A percentile compares a stretch with the other conserved stretches of the same genome.
Evolutionary conservation across 2,888 invertebrate species (phyloP).

Genomic region (Lasioglossum vierecki): DNA sequence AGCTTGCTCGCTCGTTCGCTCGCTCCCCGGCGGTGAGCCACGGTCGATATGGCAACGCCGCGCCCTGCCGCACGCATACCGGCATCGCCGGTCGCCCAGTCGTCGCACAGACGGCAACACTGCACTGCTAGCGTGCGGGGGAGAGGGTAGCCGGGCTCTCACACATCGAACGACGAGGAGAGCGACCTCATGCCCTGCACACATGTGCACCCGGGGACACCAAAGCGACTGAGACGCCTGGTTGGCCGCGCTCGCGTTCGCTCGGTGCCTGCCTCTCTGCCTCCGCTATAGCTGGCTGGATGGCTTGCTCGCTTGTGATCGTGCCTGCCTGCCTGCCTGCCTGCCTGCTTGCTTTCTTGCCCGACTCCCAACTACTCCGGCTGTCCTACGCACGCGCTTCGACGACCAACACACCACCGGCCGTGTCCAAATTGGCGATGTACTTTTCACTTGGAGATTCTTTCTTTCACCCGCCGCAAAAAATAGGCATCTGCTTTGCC

Average conservation of each 20-base stretch:
- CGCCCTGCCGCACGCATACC: slow-evolving; percentile 77
- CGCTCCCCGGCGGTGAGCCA: slow-evolving; percentile 70
- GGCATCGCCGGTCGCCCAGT: slow-evolving; percentile 66
- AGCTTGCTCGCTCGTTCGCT: slow-evolving; percentile 47
- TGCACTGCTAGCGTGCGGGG: slow-evolving; percentile 55
- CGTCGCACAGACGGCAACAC: slow-evolving; percentile 66
- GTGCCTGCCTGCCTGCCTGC: slow-evolving; percentile 17
- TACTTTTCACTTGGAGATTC: slow-evolving; percentile 60
- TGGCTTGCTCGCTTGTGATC: slow-evolving; percentile 13
- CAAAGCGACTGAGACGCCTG: slow-evolving; percentile 62
- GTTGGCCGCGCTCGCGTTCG: slow-evolving; percentile 39
- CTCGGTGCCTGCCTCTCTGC: background rate
- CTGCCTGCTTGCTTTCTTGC: slow-evolving; percentile 23
- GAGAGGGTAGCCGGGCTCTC: slow-evolving; percentile 63
- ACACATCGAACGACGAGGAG: slow-evolving; percentile 71
- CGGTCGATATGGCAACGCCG: slow-evolving; percentile 84
- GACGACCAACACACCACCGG: slow-evolving; percentile 31
- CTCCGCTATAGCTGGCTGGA: slow-evolving; percentile 11
- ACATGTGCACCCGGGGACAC: slow-evolving; percentile 72
- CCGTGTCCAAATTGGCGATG: slow-evolving; percentile 65
- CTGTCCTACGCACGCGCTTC: slow-evolving; percentile 64
- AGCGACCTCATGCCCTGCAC: slow-evolving; percentile 76
- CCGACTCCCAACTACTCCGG: background rate
- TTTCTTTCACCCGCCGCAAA: slow-evolving; percentile 44
- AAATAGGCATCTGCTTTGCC: slow-evolving; percentile 27